These are phyloP conservation scores for Tachysurus vachellii DNA, from an alignment of 2,113 vertebrate genomes.

Conservation along the genomic window DNA sequence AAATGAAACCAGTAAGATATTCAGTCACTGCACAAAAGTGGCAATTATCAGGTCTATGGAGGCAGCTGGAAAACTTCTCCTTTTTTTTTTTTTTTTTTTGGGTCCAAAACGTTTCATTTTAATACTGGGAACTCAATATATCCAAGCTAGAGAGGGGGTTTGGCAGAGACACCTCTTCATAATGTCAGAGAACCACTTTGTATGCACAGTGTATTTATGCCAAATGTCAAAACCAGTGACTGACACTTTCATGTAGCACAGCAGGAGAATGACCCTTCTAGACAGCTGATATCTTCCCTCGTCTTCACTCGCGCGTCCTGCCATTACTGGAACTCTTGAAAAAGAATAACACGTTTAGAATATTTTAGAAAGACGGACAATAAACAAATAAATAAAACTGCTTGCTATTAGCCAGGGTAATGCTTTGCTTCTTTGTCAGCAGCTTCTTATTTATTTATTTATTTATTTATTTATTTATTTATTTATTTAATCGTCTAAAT, in stretches of 20 bases:
- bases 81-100: background rate
- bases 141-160: background rate
- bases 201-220: conserved; percentile 23
- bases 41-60: conserved; percentile 35
- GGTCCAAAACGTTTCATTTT: conserved; percentile 18
- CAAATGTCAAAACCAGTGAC: conserved; percentile 37
- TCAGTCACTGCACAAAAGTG: conserved; percentile 29
- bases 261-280: conserved; percentile 1
- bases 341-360: background rate
- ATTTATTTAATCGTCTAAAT: background rate
- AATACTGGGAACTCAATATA: conserved; percentile 23
- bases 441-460: no score
- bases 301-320: background rate
- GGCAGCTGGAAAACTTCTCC: conserved; percentile 10
- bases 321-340: background rate
- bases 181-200: conserved; percentile 23
- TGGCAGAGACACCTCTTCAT: conserved; percentile 20
- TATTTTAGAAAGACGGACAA: background rate
- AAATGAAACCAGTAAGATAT: conserved; percentile 30
- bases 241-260: conserved; percentile 36
- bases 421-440: background rate
- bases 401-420: background rate
- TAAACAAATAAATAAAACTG: background rate
- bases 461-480: no score
- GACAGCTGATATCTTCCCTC: background rate